Evolutionary conservation across 2,797 vertebrate genomes (phyloP), one percentile per base, ranked within the genome.

Genomic region (Poeciliopsis paucimaculata): DNA sequence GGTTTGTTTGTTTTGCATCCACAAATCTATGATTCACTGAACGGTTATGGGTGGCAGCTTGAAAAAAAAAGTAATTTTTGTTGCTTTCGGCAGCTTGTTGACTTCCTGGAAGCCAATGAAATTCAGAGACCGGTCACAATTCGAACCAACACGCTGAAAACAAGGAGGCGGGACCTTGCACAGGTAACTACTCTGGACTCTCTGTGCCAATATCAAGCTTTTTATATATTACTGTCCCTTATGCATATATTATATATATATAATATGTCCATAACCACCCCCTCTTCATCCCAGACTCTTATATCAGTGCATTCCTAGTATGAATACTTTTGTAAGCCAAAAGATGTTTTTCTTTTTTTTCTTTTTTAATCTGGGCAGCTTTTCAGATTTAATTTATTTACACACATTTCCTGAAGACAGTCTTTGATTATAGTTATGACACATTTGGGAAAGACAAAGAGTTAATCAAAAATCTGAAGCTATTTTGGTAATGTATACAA

Each of bases 71-170:
- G 41, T n/a, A 0, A 34, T 62, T 80, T 75, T 43, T 1, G 49
- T 45, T 66, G 41, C 78, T 53, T 0, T 41, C 46, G 72, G 77
- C 73, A 99, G 98, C 88, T 99, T 83, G 91, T 99, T 28, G 98
- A 99, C 79, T 99, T 99, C 85, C 94, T 99, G 41, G 98, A 99
- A 91, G 96, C 98, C 34, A 99, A 99, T 68, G 98, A 99, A 93
- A 96, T 99, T 80, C 97, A 98, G 0, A 96, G 98, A 83, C 98
- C 98, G 0, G 92, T 99, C 83, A 99, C 98, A 8, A 97, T 99
- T 82, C 95, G 98, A 82, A 99, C 98, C 76, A 99, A 99, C 88
- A 99, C 98, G 0, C 94, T 99, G 79, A 99, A 99, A 94, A 97
- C 98, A 0, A 97, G 98, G 75, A 96, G 98, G 55, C 95, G 98